Evolutionary conservation across 2,113 vertebrate species (phyloP).

Genomic region (Pterocles burchelli): DNA sequence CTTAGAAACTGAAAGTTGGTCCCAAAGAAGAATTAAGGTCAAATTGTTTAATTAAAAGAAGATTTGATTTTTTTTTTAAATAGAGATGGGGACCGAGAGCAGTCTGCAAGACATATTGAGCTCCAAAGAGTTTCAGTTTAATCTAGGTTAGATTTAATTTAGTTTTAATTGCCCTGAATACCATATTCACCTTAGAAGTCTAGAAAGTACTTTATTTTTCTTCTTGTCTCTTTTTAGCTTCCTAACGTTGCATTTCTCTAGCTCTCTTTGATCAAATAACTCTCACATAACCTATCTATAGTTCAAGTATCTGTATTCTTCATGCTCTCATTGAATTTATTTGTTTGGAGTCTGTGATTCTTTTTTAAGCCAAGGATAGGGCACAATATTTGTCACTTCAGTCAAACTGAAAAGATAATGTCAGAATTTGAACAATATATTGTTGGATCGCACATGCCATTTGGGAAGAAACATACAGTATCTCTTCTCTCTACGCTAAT

Average conservation of each 20-base stretch:
- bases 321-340: neutral
- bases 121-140: constrained; percentile 28
- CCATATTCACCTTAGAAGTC: neutral
- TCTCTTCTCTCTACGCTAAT: neutral
- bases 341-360: neutral
- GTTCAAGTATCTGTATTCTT: neutral
- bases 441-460: neutral
- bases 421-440: neutral
- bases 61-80: neutral
- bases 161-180: constrained; percentile 55
- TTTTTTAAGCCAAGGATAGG: neutral
- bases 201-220: constrained; percentile 24
- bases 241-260: neutral
- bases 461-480: neutral
- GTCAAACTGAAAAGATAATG: neutral
- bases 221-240: neutral
- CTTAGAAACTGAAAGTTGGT: constrained; percentile 25
- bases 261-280: neutral
- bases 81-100: neutral
- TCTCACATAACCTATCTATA: neutral
- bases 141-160: constrained; percentile 59
- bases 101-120: constrained; percentile 11
- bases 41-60: constrained; percentile 57
- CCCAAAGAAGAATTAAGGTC: constrained; percentile 45
- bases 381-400: neutral